A percentile compares a stretch with the other conserved stretches of the same genome.
Conservation (phyloP, 2,888 invertebrate genomes). For the Ennomos quercinarius region DNA sequence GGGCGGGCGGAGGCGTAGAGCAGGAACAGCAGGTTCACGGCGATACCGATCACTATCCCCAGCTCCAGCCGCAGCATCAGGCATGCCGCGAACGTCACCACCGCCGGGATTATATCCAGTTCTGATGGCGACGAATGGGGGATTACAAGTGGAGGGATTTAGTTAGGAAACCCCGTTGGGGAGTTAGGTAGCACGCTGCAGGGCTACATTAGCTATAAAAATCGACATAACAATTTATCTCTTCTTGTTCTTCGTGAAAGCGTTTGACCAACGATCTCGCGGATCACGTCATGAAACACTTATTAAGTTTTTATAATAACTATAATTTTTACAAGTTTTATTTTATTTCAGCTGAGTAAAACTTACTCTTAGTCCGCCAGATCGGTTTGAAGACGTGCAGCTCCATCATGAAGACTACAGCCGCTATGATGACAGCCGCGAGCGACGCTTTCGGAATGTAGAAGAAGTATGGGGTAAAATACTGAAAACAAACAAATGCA, state of each 20-base stretch:
- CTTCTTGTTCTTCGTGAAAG: no score
- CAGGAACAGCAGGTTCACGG: conserved; percentile 92
- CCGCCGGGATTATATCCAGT: conserved; percentile 93
- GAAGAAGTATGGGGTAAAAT: conserved; percentile 93
- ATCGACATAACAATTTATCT: no score
- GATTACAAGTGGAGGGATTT: no score
- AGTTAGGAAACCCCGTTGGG: no score
- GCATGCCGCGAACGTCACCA: conserved; percentile 92
- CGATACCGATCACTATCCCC: conserved; percentile 94
- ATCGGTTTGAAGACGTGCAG: conserved; percentile 91
- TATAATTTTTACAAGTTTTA: no score
- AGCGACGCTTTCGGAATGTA: conserved; percentile 92
- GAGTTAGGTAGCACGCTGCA: no score
- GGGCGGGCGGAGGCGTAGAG: conserved; percentile 94
- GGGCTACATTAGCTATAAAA: no score
- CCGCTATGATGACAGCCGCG: conserved; percentile 94
- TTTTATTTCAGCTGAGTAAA: background rate
- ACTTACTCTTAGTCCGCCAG: conserved; percentile 92
- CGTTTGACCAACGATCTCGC: no score
- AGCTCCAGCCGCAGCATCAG: conserved; percentile 93
- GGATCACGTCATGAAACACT: no score
- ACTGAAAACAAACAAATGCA: conserved; percentile 74
- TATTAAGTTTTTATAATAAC: no score
- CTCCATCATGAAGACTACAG: conserved; percentile 94
- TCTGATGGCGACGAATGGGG: conserved; percentile 81